Base-by-base conservation (phyloP, 37 sponge, comb jelly and placozoan genomes). In the Spongilla lacustris region DNA sequence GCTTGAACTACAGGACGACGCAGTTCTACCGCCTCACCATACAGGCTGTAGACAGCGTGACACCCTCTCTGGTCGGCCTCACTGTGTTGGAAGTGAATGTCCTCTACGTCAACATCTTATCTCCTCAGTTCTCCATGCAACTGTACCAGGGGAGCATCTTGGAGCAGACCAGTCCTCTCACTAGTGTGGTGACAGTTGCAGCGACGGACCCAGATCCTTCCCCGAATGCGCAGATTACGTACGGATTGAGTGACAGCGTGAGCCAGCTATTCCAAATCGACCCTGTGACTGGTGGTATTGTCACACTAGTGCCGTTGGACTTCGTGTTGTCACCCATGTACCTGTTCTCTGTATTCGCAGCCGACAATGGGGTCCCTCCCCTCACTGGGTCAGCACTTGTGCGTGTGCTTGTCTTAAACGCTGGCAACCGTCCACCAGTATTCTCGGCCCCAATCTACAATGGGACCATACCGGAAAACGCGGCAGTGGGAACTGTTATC, bases 71-170 rank as follows among this genome's bases (percentile, higher is more conserved):
- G 27, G 22, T 35, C 30, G 82, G 76, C 21, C 31, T 24, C 30
- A 89, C 91, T 9, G 30, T 19, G 34, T 50, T 94, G 22, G 71
- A 70, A 19, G 73, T 94, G 4, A 33, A 27, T 35, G 69, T 94
- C 2, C 38, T 78, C 13, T 93, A 95, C 66, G 75, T 85, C 36
- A 95, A 95, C 85, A 93, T 90, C 81, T 79, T 90, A 66, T 9
- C 66, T 17, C 96, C 96, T 0, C 69, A 76, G 4, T 95, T 95
- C 33, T 21, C 41, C 50, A 27, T 36, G 14, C 22, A 76, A 12
- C 34, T 84, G 8, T 91, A 84, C n/a, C 24, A 28, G 1, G 50
- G 24, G 3, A 24, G 12, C 9, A 80, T 87, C 14, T 1, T n/a
- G 10, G 94, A 94, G 50, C 74, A 78, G 48, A 73, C 50, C 2